Conservation (phyloP, 1,140 invertebrate species). For the Metaphire vulgaris region DNA sequence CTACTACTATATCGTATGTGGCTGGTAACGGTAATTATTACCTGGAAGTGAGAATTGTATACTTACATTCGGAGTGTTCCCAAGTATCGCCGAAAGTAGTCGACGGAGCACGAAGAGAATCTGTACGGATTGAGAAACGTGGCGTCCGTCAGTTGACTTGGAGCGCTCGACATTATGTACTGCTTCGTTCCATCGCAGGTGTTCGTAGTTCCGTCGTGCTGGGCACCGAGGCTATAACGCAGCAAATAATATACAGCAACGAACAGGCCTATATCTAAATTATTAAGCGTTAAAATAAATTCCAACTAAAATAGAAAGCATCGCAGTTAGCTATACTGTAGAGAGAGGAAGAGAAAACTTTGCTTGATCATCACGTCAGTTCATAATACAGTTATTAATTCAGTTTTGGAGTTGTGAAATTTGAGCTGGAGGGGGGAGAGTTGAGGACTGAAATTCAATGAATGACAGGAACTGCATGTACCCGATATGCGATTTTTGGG, state of each 20-base stretch:
- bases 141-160: constrained; percentile 14
- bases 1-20: too few relatives aligned
- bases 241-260: not conserved
- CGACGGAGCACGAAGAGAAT: constrained; percentile 39
- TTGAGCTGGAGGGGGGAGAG: too few relatives aligned
- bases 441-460: too few relatives aligned
- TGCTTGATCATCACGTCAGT: not conserved
- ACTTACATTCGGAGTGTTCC: constrained; percentile 2
- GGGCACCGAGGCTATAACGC: constrained; percentile 37
- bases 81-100: constrained; percentile 34
- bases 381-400: not conserved
- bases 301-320: too few relatives aligned
- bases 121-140: constrained; percentile 37
- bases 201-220: constrained; percentile 39
- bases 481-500: too few relatives aligned
- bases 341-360: not conserved
- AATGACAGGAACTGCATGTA: too few relatives aligned
- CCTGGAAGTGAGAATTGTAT: too few relatives aligned
- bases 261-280: not conserved
- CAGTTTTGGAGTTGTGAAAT: not conserved
- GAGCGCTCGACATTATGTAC: constrained; percentile 40
- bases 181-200: constrained; percentile 33
- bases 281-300: not conserved
- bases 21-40: too few relatives aligned
- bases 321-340: not conserved